A percentile compares a stretch with the other conserved stretches of the same genome.
phyloP scores from a whole-genome alignment of 2,113 vertebrate genomes.

The Arothron firmamentum region DNA sequence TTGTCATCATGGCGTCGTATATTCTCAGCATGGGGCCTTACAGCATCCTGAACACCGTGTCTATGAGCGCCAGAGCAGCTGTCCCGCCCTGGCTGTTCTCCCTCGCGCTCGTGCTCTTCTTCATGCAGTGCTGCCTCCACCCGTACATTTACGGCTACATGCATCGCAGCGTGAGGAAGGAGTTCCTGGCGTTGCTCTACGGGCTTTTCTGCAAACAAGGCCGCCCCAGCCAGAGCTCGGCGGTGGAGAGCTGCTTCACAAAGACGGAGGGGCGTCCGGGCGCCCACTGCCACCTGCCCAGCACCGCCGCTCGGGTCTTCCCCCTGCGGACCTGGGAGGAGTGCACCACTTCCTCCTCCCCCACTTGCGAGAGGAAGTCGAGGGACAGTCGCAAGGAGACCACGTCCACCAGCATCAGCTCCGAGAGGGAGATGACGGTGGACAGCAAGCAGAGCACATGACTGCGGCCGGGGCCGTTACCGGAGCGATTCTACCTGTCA shows the following conservation, averaged over 20 bases:
- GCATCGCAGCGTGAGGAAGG: constrained; percentile 82
- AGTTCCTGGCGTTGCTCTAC: constrained; percentile 77
- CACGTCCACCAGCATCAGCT: constrained; percentile 74
- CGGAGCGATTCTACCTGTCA: no score
- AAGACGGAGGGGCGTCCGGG: constrained; percentile 71
- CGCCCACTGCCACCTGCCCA: constrained; percentile 67
- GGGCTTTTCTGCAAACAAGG: constrained; percentile 74
- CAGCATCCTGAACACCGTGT: constrained; percentile 78
- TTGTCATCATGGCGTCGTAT: constrained; percentile 85
- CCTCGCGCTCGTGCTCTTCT: constrained; percentile 82
- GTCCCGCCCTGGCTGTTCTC: constrained; percentile 82
- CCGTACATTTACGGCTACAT: constrained; percentile 89
- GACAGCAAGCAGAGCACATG: constrained; percentile 56
- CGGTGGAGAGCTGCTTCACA: constrained; percentile 76
- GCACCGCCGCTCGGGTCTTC: constrained; percentile 65
- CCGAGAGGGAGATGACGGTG: constrained; percentile 71
- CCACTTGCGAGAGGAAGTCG: constrained; percentile 70
- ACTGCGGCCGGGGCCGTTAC: not conserved
- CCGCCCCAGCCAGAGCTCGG: constrained; percentile 65
- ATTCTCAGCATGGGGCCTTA: constrained; percentile 86
- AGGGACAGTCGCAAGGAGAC: constrained; percentile 76
- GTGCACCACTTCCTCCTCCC: constrained; percentile 73
- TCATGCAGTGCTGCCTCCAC: constrained; percentile 85
- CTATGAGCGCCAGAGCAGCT: constrained; percentile 66
- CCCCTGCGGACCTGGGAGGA: constrained; percentile 76